phyloP scores from a whole-genome alignment of 1,140 invertebrate genomes.

The Hormaphis cornu region DNA sequence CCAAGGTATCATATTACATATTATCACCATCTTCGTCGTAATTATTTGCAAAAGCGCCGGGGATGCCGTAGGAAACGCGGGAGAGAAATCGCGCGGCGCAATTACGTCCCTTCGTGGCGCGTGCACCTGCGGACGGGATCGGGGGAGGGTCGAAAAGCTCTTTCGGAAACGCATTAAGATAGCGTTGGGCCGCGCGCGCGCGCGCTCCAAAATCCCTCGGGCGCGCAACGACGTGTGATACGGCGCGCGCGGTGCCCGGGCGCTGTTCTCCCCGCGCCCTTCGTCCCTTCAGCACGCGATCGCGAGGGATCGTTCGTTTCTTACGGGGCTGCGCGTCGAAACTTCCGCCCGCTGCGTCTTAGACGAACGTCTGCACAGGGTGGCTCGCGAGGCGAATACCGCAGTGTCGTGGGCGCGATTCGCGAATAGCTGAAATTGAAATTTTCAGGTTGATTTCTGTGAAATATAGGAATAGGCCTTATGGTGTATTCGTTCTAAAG shows the following conservation, averaged over 20 bases:
- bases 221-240: conserved; percentile 29
- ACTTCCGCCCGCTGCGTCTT: background rate
- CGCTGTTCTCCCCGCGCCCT: background rate
- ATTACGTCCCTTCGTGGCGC: conserved; percentile 5
- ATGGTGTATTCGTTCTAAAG: no score
- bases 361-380: background rate
- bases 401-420: no score
- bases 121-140: background rate
- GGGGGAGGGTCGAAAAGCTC: conserved; percentile 20
- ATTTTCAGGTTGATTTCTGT: no score
- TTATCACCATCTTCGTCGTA: background rate
- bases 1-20: no score
- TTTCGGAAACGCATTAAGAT: conserved; percentile 30
- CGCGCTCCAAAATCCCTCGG: conserved; percentile 25
- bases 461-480: no score
- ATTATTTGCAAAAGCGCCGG: background rate
- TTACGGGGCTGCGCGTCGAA: no score
- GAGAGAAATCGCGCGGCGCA: background rate
- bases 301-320: no score
- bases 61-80: background rate
- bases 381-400: no score
- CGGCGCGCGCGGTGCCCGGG: background rate
- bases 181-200: background rate
- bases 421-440: no score
- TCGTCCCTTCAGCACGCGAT: no score